Evolutionary conservation across 2,797 vertebrate genomes (phyloP).

Genomic region (Decapterus maruadsi): DNA sequence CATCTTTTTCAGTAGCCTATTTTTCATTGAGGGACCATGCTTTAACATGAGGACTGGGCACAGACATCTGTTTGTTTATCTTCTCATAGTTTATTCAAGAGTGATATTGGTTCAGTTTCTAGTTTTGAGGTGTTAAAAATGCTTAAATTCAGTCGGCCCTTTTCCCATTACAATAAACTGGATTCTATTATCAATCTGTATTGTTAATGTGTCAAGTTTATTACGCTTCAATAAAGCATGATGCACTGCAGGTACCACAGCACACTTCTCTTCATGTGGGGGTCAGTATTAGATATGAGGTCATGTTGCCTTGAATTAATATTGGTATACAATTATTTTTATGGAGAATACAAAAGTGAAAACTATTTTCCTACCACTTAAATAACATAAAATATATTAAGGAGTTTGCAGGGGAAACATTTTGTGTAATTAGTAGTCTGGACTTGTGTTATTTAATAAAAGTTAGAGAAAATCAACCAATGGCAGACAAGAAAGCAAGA

Average conservation of each 20-base stretch:
- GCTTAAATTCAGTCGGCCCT: background rate
- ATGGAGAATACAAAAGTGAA: background rate
- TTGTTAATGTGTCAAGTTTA: background rate
- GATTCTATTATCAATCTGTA: background rate
- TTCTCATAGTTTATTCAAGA: background rate
- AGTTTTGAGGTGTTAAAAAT: background rate
- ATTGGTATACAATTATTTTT: background rate
- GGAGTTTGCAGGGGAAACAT: background rate
- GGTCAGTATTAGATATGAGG: background rate
- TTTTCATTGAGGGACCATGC: background rate
- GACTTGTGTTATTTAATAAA: background rate
- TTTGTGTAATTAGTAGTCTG: background rate
- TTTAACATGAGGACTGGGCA: background rate
- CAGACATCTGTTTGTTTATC: background rate
- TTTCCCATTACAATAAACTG: background rate
- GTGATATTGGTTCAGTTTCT: background rate
- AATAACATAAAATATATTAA: background rate
- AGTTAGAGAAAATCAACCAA: background rate
- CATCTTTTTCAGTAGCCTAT: background rate
- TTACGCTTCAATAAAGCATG: background rate
- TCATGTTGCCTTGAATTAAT: background rate
- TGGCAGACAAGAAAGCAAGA: background rate
- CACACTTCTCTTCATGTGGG: too few relatives aligned
- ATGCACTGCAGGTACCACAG: too few relatives aligned
- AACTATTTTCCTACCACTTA: background rate